Evolutionary conservation across 2,113 vertebrate genomes (phyloP), one percentile per base, ranked within the genome.

Genomic region (Zosterops lateralis): DNA sequence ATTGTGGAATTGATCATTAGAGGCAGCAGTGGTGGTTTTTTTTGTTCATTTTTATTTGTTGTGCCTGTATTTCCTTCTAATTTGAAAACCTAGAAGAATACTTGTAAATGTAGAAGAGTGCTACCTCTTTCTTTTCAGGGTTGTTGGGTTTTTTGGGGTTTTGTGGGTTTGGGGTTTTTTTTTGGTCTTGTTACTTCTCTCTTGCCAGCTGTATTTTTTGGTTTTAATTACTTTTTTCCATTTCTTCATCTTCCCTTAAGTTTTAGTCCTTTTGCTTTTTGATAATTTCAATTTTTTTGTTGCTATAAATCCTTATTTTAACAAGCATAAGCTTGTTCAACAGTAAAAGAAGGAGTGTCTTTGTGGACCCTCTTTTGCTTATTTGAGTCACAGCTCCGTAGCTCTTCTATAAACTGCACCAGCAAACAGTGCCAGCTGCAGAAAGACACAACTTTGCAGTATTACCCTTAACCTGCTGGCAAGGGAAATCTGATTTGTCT

Each of bases 21-120:
- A 74, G 31, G 29, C 1, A 3, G 47, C 0, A 0, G 17, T 15
- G 17, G 28, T 40, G 22, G 1, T 1, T 3, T 3, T 36, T n/a
- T 57, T 32, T 60, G 16, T 70, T 93, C 38, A 7, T 14, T 79
- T 86, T 83, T 11, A 22, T 56, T 87, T 67, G 24, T 60, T 56
- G 20, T 78, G 50, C 3, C 0, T 22, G 38, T 65, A 53, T 87
- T 75, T 87, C 11, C 26, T 80, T 80, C 61, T 74, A 24, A 40
- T 71, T 87, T 78, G 48, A 53, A 89, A 91, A 78, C 40, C 40
- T 62, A 77, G 40, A 75, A 68, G 6, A 87, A 15, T 14, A 42
- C 13, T 28, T 53, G 6, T 36, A 62, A 77, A 48, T 2, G 12
- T 47, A 38, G 65, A 76, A 34, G 8, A 84, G 70, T 45, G 14